Evolutionary conservation across 2,888 invertebrate species (phyloP), one percentile per base, ranked within the genome.

Genomic region (Caenorhabditis zanzibari): DNA sequence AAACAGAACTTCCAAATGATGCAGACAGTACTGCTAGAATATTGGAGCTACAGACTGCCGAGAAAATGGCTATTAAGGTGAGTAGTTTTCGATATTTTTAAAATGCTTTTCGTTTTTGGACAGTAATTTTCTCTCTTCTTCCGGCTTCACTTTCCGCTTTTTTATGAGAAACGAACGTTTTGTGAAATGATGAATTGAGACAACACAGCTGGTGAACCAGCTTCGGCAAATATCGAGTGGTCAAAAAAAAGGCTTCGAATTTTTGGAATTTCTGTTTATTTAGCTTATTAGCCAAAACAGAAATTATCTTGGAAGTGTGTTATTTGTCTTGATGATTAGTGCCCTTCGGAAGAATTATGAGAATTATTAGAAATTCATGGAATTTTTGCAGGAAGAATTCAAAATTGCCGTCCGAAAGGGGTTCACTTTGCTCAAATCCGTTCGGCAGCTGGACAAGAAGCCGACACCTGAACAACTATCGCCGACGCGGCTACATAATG

Each of bases 1-100:
- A 87, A 69, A 87, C 87, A 3, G 88, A 88, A 72, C 72, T 97
- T 94, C 97, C 97, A 19, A 97, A 97, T 93, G 96, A 97, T 92
- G 96, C 96, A 38, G 95, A 95, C 92, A 95, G 96, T 89, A 97
- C 97, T 86, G 95, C 96, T 93, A 95, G 95, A 91, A 94, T 97
- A 90, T 94, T 98, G 90, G 95, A 95, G 93, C 95, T 95, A 92
- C 97, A 97, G 93, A 95, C 95, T 10, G 85, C 88, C 10, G 92
- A 92, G 63, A 87, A 90, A 68, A 92, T 92, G 69, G 91, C 92
- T 19, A 92, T 92, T 26, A 92, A 92, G 85, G 92, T 91, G 10
- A 16, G 22, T n/a, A n/a, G n/a, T n/a, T n/a, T n/a, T n/a, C n/a
- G n/a, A n/a, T n/a, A n/a, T 38, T 26, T 9, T 5, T 16, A 6